These are phyloP conservation scores for Pseudopodoces humilis DNA, from an alignment of 2,113 vertebrate genomes.

Conservation along the genomic window DNA sequence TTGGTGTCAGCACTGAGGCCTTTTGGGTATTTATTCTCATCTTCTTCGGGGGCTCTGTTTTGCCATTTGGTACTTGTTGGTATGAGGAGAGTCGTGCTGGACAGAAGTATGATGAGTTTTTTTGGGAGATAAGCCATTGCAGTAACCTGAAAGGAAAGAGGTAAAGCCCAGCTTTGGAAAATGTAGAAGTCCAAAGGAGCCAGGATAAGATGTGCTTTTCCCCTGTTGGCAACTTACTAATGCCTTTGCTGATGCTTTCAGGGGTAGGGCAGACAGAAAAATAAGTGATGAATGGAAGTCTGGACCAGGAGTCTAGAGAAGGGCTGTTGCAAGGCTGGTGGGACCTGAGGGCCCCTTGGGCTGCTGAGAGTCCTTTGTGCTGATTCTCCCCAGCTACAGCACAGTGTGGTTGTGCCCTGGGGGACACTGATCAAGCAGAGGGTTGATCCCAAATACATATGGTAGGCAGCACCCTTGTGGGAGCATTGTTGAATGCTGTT, in stretches of 20 bases:
- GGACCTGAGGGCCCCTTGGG: background rate
- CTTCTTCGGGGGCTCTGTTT: background rate
- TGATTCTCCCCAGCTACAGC: background rate
- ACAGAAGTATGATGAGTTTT: background rate
- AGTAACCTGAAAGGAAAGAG: background rate
- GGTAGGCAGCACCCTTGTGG: background rate
- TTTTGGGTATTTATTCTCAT: background rate
- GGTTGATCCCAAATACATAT: background rate
- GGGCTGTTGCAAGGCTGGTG: background rate
- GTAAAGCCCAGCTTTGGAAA: background rate
- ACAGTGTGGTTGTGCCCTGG: background rate
- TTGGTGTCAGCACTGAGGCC: background rate
- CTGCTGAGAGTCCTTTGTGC: background rate
- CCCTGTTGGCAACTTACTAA: background rate
- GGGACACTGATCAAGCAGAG: background rate
- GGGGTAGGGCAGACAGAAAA: background rate
- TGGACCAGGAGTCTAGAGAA: background rate
- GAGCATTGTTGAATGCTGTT: background rate
- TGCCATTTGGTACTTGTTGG: background rate
- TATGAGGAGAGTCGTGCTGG: background rate
- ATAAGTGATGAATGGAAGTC: background rate
- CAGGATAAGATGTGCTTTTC: background rate
- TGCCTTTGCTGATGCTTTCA: background rate
- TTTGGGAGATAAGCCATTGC: background rate
- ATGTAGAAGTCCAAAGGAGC: background rate